Evolutionary conservation across 2,888 invertebrate genomes (phyloP), one percentile per base, ranked within the genome.

Genomic region (Stratiomys singularior): DNA sequence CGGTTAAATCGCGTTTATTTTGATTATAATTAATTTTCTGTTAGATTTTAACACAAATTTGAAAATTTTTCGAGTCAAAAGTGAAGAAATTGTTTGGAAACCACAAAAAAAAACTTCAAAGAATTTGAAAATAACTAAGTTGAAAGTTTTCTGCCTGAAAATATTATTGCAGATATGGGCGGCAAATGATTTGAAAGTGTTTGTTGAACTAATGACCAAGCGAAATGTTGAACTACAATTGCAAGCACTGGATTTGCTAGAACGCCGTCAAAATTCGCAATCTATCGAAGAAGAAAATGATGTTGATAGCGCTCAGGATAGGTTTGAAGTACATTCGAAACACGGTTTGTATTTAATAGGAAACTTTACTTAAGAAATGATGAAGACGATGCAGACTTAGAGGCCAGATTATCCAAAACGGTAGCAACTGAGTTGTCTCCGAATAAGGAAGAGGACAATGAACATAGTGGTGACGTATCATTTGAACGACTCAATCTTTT

Each of bases 161-260:
- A n/a, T n/a, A n/a, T n/a, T n/a, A 37, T 37, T 37, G 37, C 23
- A 86, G 89, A 94, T 97, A 79, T 95, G 96, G 94, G 96, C 97
- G 0, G 96, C 96, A 0, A 96, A 97, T 84, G 96, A 97, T 86
- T 94, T 93, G 82, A 92, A 93, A 81, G 93, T 96, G 87, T 97
- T 97, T 85, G 93, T 93, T 78, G 91, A 94, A 80, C 94, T 97
- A 93, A 97, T 97, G 97, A 94, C 93, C 7, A 95, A 96, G 85
- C 93, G 95, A 83, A 97, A 97, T 86, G 92, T 97, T 27, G 96
- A 97, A 84, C 88, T 97, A 46, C 97, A 97, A 85, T 87, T 97
- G 79, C 93, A 97, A 89, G 95, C 96, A 0, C 86, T 96, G 81
- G 95, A 95, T 86, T 88, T 96, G 82, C 93, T 96, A 76, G 95